Evolutionary conservation across 2,888 invertebrate genomes (phyloP).

Genomic region (Diarsia brunnea): DNA sequence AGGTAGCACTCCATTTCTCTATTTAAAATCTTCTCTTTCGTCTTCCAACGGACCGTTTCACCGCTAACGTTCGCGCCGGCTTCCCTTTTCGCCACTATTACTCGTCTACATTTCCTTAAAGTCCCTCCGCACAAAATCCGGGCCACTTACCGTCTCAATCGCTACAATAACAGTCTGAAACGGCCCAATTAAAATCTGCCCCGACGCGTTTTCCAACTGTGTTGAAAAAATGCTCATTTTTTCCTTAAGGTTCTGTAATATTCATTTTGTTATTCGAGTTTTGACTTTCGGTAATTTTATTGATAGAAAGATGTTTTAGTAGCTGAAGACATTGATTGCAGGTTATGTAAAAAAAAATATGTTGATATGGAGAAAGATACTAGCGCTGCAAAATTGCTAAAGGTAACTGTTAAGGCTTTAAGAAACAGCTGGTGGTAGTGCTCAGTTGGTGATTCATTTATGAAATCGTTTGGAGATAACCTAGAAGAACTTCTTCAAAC

Average conservation of each 20-base stretch:
- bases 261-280: conserved; percentile 42
- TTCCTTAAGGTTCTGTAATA: conserved; percentile 37
- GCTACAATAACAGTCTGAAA: conserved; percentile 65
- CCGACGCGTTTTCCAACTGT: conserved; percentile 48
- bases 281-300: conserved; percentile 16
- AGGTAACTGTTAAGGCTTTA: not conserved
- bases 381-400: not conserved
- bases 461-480: not conserved
- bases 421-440: not conserved
- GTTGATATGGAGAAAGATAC: not conserved
- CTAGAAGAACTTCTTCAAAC: not conserved
- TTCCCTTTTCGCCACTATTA: conserved; percentile 36
- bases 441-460: not conserved
- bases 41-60: conserved; percentile 6
- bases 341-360: not conserved
- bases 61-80: conserved; percentile 24
- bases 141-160: conserved; percentile 61
- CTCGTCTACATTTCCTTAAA: conserved; percentile 53
- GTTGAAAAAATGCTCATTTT: conserved; percentile 33
- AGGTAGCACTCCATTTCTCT: conserved; percentile 5
- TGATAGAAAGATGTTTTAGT: not conserved
- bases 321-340: not conserved
- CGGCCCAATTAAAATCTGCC: conserved; percentile 67
- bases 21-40: conserved; percentile 5
- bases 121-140: conserved; percentile 52